Base-by-base conservation (phyloP, 2,113 vertebrate species). In the Puffinus mauretanicus region DNA sequence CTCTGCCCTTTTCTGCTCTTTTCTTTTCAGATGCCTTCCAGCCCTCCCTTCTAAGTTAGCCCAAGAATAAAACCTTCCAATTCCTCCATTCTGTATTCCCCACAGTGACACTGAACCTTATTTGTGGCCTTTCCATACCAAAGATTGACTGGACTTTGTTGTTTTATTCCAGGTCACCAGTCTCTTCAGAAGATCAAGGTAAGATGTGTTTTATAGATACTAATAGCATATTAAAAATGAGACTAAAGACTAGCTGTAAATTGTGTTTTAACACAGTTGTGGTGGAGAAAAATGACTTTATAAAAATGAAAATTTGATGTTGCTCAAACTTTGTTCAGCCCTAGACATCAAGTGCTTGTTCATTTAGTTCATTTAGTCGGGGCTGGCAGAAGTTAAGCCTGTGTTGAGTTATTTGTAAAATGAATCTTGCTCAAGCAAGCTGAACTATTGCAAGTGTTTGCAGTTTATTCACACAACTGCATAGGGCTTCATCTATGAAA, bases 151-250 rank as follows among this genome's bases (percentile, higher is more conserved):
- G 76, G 79, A 52, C 85, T 97, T 96, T 98, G 40, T 98, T 97
- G 55, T 97, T 96, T 96, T 92, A 60, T 98, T 98, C 80, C 97
- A 98, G 98, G 97, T 98, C 98, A 84, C 98, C 98, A 0, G 97
- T 97, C 44, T 98, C 98, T 95, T 98, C 97, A 93, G 98, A 98
- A 97, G 98, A 98, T 95, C 98, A 98, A 96, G 98, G 98, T 98
- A 98, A 98, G 98, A 86, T 83, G 54, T 87, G 10, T 76, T 91
- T 96, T 80, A 78, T n/a, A 93, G 60, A 77, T 94, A 69, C 26
- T 76, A 85, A 84, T n/a, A 66, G 4, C 76, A 44, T 62, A 65
- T 87, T 93, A 66, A 96, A 94, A 93, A 65, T 76, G 20, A 84
- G 40, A 80, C 36, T 54, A 29, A 67, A 72, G 20, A 44, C 16